A percentile compares a stretch with the other conserved stretches of the same genome.
phyloP scores from a whole-genome alignment of 2,113 vertebrate species.

The Solea senegalensis region DNA sequence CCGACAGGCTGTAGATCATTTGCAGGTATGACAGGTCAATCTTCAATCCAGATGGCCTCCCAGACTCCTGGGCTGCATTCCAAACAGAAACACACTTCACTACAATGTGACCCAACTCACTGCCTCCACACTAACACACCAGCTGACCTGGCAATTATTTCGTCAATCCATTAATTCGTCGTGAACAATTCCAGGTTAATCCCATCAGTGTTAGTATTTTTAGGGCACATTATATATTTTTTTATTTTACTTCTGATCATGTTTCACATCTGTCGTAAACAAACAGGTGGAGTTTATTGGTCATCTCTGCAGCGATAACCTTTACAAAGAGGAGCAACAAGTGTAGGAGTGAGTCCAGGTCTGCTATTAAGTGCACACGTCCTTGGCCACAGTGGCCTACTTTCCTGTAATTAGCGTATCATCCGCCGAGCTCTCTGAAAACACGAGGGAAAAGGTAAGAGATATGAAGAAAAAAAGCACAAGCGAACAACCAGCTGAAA shows the following conservation, averaged over 20 bases:
- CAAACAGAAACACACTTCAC: conserved; percentile 44
- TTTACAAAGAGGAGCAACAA: conserved; percentile 10
- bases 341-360: conserved; percentile 9
- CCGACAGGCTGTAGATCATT: conserved; percentile 65
- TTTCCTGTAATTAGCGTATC: conserved; percentile 72
- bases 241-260: not conserved
- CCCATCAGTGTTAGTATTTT: not conserved
- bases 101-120: conserved; percentile 25
- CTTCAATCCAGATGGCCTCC: conserved; percentile 72
- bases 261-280: conserved; percentile 44
- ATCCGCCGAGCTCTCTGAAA: conserved; percentile 7
- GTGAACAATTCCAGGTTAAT: not conserved
- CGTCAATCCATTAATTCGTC: not conserved
- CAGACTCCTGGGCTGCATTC: conserved; percentile 50
- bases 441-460: conserved; percentile 19
- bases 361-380: conserved; percentile 16
- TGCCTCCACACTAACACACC: not conserved
- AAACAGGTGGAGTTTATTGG: conserved; percentile 11
- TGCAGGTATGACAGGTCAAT: conserved; percentile 66
- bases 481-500: not conserved
- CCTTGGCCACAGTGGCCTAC: conserved; percentile 32
- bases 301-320: conserved; percentile 46
- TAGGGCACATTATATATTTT: not conserved
- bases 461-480: conserved; percentile 1
- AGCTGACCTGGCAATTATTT: not conserved